Evolutionary conservation across 2,888 invertebrate species (phyloP), one percentile per base, ranked within the genome.

Genomic region (Drosophila mayaguana): DNA sequence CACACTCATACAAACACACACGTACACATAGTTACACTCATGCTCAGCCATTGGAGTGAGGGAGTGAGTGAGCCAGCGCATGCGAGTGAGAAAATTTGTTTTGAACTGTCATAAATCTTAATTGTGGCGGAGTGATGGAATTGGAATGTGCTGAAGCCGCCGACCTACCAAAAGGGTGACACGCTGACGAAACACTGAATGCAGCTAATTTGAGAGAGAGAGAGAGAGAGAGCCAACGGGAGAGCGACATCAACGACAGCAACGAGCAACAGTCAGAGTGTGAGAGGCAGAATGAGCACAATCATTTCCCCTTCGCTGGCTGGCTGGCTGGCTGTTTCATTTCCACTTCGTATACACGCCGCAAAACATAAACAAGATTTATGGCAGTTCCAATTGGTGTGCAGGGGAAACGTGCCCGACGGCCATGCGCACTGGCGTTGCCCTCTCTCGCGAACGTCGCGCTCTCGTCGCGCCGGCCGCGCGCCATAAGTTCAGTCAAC

Each of bases 91-190:
- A 80, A 77, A 83, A 84, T 88, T 91, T 90, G 89, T 88, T 89
- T 91, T 85, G 85, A 91, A 89, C 90, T 92, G 92, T 91, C 92
- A 92, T 92, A 92, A 92, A 92, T 92, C 91, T 91, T 91, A 90
- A 84, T 89, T 84, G 81, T 70, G 74, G 70, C 76, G 82, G 88
- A 86, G 88, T 89, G 91, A 89, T 90, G 90, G 88, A 89, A 91
- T 86, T 72, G 81, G 85, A 77, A 81, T 72, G 34, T 50, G 63
- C 63, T 62, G 67, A 68, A 69, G 64, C 57, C 65, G 60, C 57
- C 74, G 81, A 68, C 55, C 57, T 65, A 77, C 63, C 64, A 81
- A 70, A 55, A 72, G 84, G 75, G 73, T 69, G 73, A 77, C 74
- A 75, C 63, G 75, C 75, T 75, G 88, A 88, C 79, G 82, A 82